A percentile compares a stretch with the other conserved stretches of the same genome.
These are phyloP conservation scores for Gallinago media DNA, from an alignment of 2,113 vertebrate genomes.

Conservation along the genomic window DNA sequence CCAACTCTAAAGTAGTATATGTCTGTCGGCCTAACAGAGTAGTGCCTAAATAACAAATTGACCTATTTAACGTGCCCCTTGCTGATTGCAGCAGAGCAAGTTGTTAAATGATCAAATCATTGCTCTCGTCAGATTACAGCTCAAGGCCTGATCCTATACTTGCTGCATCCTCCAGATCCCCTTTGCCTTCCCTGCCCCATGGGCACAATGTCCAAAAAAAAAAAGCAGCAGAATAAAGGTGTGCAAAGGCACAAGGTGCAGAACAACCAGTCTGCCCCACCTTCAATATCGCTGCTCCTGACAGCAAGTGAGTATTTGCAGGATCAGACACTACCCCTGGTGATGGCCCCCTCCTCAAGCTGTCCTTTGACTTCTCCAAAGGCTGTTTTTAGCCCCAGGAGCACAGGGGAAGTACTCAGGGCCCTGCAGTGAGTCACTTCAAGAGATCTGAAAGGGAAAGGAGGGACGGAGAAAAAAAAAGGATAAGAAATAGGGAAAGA, in stretches of 20 bases:
- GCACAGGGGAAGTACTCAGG: not conserved
- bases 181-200: not conserved
- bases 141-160: not conserved
- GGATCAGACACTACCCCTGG: not conserved
- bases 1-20: accelerated
- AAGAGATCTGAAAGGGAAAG: not conserved
- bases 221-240: not conserved
- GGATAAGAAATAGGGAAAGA: not conserved
- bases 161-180: not conserved
- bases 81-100: not conserved
- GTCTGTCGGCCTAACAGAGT: accelerated
- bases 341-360: not conserved
- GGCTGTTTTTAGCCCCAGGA: not conserved
- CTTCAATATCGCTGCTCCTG: not conserved
- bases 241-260: not conserved
- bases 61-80: not conserved
- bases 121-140: not conserved
- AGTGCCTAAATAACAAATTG: not conserved
- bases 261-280: not conserved
- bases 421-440: accelerated
- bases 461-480: not conserved
- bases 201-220: not conserved
- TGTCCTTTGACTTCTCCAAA: not conserved
- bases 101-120: not conserved
- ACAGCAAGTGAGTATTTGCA: not conserved